Conservation (phyloP, 2,797 vertebrate genomes). For the Delichon dasypus region DNA sequence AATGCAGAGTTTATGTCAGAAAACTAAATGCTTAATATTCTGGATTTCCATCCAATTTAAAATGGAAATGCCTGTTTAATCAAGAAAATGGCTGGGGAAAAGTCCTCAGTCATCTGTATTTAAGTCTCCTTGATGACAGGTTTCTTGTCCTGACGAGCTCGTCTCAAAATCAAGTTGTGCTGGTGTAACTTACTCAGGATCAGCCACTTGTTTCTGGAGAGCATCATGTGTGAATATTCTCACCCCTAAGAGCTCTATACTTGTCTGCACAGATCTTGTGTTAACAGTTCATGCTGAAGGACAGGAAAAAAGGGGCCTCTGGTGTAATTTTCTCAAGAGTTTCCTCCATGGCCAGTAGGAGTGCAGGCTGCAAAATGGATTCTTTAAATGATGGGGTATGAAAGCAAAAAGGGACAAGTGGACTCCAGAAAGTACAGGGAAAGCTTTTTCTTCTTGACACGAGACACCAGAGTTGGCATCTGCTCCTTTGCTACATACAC, state of each 20-base stretch:
- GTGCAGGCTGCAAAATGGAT: neutral
- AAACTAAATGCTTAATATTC: neutral
- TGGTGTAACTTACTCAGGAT: neutral
- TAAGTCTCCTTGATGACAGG: slow-evolving; percentile 1
- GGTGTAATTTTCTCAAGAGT: neutral
- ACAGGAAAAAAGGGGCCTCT: neutral
- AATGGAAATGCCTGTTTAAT: slow-evolving; percentile 37
- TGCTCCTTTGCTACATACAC: neutral
- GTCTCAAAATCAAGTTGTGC: neutral
- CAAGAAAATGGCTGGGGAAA: slow-evolving; percentile 7
- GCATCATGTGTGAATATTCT: neutral
- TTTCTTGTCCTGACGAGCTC: neutral
- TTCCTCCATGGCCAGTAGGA: neutral
- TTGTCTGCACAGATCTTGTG: neutral
- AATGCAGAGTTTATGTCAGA: neutral
- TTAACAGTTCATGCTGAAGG: neutral
- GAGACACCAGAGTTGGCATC: neutral
- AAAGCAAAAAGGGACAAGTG: neutral
- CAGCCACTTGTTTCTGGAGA: neutral
- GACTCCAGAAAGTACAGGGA: neutral
- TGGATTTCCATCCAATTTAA: slow-evolving; percentile 30
- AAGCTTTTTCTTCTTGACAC: neutral
- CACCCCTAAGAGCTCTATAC: neutral
- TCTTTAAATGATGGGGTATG: neutral
- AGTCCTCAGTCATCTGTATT: neutral